Evolutionary conservation across 2,888 invertebrate species (phyloP).

Genomic region (Stenotaenia linearis): DNA sequence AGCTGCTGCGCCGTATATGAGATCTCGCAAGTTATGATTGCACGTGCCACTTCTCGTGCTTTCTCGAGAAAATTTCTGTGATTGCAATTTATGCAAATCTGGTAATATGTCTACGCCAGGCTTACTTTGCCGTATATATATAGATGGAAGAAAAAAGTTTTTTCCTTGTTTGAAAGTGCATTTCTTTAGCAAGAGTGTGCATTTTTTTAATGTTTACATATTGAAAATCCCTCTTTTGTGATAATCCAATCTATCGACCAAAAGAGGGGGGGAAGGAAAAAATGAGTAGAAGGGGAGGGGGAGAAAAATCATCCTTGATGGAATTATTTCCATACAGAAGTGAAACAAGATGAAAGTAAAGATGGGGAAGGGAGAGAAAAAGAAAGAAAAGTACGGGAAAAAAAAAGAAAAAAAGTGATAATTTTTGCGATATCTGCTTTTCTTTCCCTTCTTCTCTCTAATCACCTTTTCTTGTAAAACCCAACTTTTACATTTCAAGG

Average conservation of each 20-base stretch:
- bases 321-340: background rate
- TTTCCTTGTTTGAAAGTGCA: background rate
- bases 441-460: background rate
- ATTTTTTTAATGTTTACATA: constrained; percentile 15
- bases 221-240: constrained; percentile 3
- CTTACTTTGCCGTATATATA: background rate
- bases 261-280: background rate
- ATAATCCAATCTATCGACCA: background rate
- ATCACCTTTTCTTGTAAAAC: background rate
- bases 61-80: constrained; percentile 17
- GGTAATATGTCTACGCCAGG: constrained; percentile 19
- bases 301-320: background rate
- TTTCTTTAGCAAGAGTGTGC: background rate
- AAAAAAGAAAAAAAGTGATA: constrained; percentile 2
- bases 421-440: background rate
- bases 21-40: constrained; percentile 24
- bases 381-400: background rate
- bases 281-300: background rate
- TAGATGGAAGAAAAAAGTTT: background rate
- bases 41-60: constrained; percentile 12
- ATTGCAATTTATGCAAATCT: constrained; percentile 26
- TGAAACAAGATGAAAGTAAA: background rate
- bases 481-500: background rate
- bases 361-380: background rate
- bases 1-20: constrained; percentile 14